Base-by-base conservation (phyloP, 2,888 invertebrate species). In the Eilema griseolum region DNA sequence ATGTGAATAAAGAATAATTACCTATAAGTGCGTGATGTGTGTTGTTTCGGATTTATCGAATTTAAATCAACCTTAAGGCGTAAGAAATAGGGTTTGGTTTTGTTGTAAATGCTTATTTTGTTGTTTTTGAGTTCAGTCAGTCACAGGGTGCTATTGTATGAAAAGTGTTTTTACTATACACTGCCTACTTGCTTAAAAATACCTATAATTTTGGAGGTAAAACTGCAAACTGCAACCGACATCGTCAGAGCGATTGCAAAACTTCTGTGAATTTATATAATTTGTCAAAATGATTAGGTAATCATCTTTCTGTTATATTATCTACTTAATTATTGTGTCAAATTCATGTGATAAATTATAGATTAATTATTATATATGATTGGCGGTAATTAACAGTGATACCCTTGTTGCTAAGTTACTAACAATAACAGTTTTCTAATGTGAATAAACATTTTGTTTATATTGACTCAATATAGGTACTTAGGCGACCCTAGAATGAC, bases 251-350 rank as follows among this genome's bases (percentile, higher is more conserved):
- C 33, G 33, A 33, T 33, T 33, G 10, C 33, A 8, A 33, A 37
- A 46, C 2, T 46, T 8, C 8, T 10, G 52, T 52, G 52, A 57
- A 33, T 57, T 63, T 68, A 68, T 68, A 37, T 28, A 28, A 26
- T 60, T 26, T 12, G 37, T 57, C n/a, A 57, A 20, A 63, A 57
- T 63, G 26, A 63, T 61, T 67, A n/a, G n/a, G n/a, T n/a, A 61
- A 56, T 41, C 24, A 11, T 41, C 28, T 46, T 24, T n/a, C 52
- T 52, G 52, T n/a, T n/a, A n/a, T 8, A 62, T 41, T 14, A 33
- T 12, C 12, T 23, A n/a, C n/a, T n/a, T 66, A 41, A 37, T 28
- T 59, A 60, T 10, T 62, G 23, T 24, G 37, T 62, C 37, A 62
- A 62, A 62, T 24, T 23, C 33, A 37, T 26, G 26, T 60, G 66